Evolutionary conservation across 1,140 invertebrate species (phyloP).

Genomic region (Orchesella cincta): DNA sequence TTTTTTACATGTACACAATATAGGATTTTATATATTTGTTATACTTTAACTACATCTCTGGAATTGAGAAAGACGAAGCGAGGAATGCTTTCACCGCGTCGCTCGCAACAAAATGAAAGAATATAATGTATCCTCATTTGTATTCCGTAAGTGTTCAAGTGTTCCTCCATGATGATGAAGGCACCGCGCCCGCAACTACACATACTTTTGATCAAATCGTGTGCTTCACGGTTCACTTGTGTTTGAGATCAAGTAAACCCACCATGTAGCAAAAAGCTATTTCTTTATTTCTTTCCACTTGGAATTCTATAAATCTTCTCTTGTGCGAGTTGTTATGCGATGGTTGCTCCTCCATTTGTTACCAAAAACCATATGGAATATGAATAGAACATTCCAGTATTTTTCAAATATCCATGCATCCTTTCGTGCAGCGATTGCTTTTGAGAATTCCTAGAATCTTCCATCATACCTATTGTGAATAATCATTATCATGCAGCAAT

Average conservation of each 20-base stretch:
- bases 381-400: no score
- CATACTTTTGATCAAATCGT: constrained; percentile 46
- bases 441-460: no score
- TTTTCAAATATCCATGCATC: no score
- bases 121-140: constrained; percentile 29
- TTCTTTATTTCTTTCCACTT: constrained; percentile 10
- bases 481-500: no score
- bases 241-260: constrained; percentile 12
- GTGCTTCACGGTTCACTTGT: constrained; percentile 37
- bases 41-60: neutral
- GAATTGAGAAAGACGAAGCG: neutral
- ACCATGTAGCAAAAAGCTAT: neutral
- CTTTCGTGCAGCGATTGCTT: no score
- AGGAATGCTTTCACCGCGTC: constrained; percentile 5
- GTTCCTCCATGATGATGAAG: constrained; percentile 41
- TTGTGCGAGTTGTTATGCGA: no score
- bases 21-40: no score
- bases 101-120: constrained; percentile 31
- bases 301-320: no score
- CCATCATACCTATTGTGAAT: no score
- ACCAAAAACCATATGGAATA: no score
- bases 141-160: constrained; percentile 38
- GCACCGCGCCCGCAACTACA: constrained; percentile 21
- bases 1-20: no score
- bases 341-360: no score